Percentiles rank a stretch among this genome's conserved stretches.
Conservation (phyloP, 92 coral and sea anemone species). For the Epizoanthus stellaris region DNA sequence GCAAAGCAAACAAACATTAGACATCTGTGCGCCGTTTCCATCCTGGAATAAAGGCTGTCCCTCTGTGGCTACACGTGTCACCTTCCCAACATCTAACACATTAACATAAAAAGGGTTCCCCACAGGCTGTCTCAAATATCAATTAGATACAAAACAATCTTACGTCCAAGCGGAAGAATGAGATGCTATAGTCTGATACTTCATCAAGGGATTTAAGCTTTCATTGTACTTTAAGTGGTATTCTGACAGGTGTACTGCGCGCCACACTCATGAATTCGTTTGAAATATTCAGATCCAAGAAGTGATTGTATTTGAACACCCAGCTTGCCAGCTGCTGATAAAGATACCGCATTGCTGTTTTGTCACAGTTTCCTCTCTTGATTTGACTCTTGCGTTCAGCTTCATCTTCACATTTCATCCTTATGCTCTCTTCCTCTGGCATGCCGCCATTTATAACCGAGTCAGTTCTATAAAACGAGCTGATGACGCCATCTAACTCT, state of each 20-base stretch:
- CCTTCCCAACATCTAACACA: too few species aligned
- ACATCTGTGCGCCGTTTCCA: too few species aligned
- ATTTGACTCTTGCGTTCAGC: not conserved
- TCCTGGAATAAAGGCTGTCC: too few species aligned
- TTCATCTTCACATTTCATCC: not conserved
- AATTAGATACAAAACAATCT: too few species aligned
- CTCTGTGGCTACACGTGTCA: too few species aligned
- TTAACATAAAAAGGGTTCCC: too few species aligned
- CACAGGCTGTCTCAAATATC: too few species aligned
- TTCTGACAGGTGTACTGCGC: not conserved
- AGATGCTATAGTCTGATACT: too few species aligned
- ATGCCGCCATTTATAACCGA: not conserved
- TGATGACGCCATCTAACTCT: not conserved
- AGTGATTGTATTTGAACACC: not conserved
- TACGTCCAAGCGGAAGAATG: too few species aligned
- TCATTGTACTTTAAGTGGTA: not conserved
- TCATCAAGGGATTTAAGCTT: too few species aligned
- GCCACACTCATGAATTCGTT: not conserved
- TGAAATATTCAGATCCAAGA: not conserved
- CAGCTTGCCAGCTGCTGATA: slow-evolving; percentile 21
- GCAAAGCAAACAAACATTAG: too few species aligned
- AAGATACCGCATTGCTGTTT: not conserved
- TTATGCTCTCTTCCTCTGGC: not conserved
- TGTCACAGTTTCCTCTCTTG: not conserved
- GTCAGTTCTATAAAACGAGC: not conserved